phyloP scores from a whole-genome alignment of 2,113 vertebrate species.

The Formicarius rufipectus region DNA sequence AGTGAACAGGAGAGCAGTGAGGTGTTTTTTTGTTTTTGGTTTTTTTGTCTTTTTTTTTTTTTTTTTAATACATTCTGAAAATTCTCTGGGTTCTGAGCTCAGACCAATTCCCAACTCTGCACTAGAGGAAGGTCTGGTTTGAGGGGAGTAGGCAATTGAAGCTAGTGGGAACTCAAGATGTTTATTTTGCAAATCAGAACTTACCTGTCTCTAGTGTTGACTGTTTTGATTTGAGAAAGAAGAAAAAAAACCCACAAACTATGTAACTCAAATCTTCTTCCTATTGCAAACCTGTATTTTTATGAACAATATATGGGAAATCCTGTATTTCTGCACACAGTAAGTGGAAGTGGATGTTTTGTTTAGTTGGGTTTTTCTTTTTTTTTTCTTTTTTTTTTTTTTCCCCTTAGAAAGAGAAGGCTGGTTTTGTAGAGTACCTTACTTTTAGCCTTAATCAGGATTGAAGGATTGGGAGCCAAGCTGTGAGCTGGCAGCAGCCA shows the following conservation, averaged over 20 bases:
- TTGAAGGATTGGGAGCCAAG: background rate
- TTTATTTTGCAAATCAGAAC: background rate
- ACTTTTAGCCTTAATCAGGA: background rate
- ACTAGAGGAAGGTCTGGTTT: background rate
- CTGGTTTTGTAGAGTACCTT: background rate
- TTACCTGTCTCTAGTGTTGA: background rate
- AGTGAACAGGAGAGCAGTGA: background rate
- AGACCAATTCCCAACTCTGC: background rate
- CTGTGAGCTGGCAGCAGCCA: background rate
- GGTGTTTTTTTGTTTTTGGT: background rate
- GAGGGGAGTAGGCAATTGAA: background rate
- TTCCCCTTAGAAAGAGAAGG: background rate
- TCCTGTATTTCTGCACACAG: background rate
- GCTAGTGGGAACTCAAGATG: background rate
- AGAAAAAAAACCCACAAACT: background rate
- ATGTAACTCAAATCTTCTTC: background rate
- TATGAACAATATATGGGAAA: background rate
- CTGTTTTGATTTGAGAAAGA: background rate
- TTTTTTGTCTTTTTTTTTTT: background rate
- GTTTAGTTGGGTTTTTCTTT: no score
- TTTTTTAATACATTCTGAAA: background rate
- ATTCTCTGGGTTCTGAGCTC: background rate
- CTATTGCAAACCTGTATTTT: background rate
- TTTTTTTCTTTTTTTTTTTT: background rate
- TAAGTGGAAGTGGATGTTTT: background rate